These are phyloP conservation scores for Vireo altiloquus DNA, from an alignment of 2,113 vertebrate species.

Conservation along the genomic window DNA sequence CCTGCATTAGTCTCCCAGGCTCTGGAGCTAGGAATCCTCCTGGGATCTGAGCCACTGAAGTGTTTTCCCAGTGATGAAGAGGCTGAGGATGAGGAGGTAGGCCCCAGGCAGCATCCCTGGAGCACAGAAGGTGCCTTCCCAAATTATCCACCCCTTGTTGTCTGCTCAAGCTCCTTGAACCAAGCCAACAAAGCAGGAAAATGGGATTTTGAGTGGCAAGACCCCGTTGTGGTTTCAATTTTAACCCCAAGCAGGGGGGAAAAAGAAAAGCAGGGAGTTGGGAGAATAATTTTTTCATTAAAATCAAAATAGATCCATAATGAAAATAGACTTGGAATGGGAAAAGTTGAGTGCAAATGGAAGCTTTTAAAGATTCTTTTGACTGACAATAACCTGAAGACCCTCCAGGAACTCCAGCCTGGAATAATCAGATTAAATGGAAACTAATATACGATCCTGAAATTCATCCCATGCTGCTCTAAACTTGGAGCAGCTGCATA, in stretches of 20 bases:
- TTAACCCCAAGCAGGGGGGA: neutral
- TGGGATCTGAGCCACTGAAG: neutral
- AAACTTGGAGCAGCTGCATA: slow-evolving; percentile 62
- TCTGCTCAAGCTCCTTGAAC: neutral
- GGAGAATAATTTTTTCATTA: slow-evolving; percentile 31
- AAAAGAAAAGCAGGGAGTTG: neutral
- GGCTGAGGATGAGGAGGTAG: neutral
- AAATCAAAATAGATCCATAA: slow-evolving; percentile 4
- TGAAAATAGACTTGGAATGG: slow-evolving; percentile 43
- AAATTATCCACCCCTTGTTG: accelerated
- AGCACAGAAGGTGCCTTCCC: neutral
- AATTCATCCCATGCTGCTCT: slow-evolving; percentile 61
- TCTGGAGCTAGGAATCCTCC: neutral
- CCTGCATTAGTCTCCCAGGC: neutral
- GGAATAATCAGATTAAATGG: slow-evolving; percentile 69
- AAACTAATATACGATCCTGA: slow-evolving; percentile 54
- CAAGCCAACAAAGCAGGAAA: neutral
- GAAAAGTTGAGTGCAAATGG: slow-evolving; percentile 45
- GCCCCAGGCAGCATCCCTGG: neutral
- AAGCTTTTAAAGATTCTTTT: slow-evolving; percentile 60
- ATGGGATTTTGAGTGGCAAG: slow-evolving; percentile 20
- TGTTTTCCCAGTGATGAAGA: neutral
- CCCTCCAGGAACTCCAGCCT: slow-evolving; percentile 60
- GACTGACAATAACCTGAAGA: slow-evolving; percentile 67
- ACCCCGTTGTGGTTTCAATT: neutral